Evolutionary conservation across 2,797 vertebrate species (phyloP), one percentile per base, ranked within the genome.

Genomic region (Crocidura indochinensis): DNA sequence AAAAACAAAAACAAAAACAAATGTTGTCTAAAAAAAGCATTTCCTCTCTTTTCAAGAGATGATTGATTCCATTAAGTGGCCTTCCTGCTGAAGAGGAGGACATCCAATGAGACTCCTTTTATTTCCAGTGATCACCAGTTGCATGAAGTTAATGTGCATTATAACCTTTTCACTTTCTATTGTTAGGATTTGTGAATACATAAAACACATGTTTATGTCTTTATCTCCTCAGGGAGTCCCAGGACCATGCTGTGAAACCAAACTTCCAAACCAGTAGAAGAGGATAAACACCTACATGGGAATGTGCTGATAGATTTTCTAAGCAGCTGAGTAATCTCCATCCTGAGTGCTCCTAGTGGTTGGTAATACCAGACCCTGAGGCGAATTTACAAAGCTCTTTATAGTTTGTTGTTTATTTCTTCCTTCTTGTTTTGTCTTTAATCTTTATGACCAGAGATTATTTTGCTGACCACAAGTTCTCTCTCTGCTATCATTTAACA

Each of bases 1-100:
- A 38, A 38, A 38, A 38, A 38, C 38, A 38, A 95, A 79, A 73
- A 1, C 19, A 91, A 95, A 92, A 95, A 60, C 2, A 94, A 91
- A 84, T 81, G 26, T 68, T 24, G 87, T 86, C 71, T 69, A 83
- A 77, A 47, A 47, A 85, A 88, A 27, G 7, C 82, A 72, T 89
- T 69, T 78, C 7, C 73, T 8, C 24, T 56, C 53, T 71, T 84
- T 75, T 75, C 62, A 72, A 81, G 4, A 60, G 20, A 15, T 53
- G 80, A 77, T 62, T 76, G 20, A 73, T 75, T 82, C 91, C 24
- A 26, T 71, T 51, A 89, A 69, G 20, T 29, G 1, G 7, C 1
- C 19, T 60, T 60, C 67, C 24, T 11, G 27, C 19, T 65, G 64
- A 65, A 27, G 26, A 8, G 87, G 27, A 84, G 14, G 74, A 38